Evolutionary conservation across 2,797 vertebrate species (phyloP), one percentile per base, ranked within the genome.

Genomic region (Anableps anableps): DNA sequence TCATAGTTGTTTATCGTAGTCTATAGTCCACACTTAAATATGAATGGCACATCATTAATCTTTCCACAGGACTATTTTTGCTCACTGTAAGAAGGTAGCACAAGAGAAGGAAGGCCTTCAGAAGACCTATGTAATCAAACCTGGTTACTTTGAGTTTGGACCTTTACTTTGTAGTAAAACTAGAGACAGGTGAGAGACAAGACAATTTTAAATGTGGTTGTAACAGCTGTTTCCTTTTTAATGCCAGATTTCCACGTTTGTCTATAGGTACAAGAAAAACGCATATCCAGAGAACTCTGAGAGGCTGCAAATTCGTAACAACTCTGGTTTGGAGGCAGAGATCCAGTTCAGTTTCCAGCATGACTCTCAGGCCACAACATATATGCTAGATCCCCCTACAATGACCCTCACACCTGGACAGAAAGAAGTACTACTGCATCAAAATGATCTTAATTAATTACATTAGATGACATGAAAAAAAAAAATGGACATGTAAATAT

Each of bases 101-200:
- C 82, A 90, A 1, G 26, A 76, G 4, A 83, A 94, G 4, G 95
- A 96, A 36, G 91, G 95, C 1, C 26, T 97, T 70, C 93, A 91
- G 84, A 99, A 97, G 91, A 91, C 96, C 4, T 99, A 96, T 13
- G 55, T 97, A 14, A 75, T 95, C 76, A 92, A 91, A 80, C 83
- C 83, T 0, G 93, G 94, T 1, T 89, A 91, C 19, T 99, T 97
- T 92, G 94, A 97, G 85, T 99, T 98, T 3, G 98, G 98, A n/a
- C 97, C 97, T 0, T 92, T 99, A 84, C 94, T 99, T n/a, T 99
- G 97, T 85, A 96, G 97, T 75, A 98, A 97, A 90, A 96, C 94
- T 71, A 97, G 97, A 94, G 97, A 98, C 62, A 95, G 96, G 98
- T 98, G 92, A 64, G 95, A 68, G 58, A 16, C 50, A 47, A 14